Conservation (phyloP, 2,797 vertebrate species). For the Xenentodon cancila region DNA sequence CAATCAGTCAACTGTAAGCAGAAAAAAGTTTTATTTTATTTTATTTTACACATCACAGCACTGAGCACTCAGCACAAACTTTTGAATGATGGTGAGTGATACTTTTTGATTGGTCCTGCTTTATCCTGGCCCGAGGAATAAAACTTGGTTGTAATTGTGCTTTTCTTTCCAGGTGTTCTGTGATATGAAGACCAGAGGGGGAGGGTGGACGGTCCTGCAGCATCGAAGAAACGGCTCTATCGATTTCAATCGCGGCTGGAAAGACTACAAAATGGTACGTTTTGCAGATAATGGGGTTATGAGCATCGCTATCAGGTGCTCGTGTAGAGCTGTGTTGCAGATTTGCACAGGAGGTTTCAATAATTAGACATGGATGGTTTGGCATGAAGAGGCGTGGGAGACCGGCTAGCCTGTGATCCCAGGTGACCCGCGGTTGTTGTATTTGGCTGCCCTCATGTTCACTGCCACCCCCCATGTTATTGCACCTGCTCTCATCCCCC, state of each 20-base stretch:
- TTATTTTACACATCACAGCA: background rate
- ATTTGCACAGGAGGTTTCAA: constrained; percentile 61
- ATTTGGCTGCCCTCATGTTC: constrained; percentile 61
- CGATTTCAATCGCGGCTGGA: constrained; percentile 85
- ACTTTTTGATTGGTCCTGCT: background rate
- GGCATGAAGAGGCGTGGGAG: constrained; percentile 62
- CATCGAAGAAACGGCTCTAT: constrained; percentile 82
- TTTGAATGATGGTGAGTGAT: background rate
- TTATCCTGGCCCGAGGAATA: background rate
- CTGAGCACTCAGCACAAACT: background rate
- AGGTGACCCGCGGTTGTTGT: constrained; percentile 68
- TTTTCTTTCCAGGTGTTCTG: constrained; percentile 80
- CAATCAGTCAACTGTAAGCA: background rate
- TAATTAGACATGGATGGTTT: constrained; percentile 46
- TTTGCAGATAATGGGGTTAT: background rate
- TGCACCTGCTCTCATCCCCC: constrained; percentile 72
- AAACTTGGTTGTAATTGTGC: background rate
- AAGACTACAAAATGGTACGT: constrained; percentile 85
- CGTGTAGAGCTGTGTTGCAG: constrained; percentile 1
- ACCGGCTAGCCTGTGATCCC: constrained; percentile 58
- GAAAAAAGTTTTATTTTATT: background rate
- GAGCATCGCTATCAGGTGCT: constrained; percentile 8
- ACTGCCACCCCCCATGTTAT: constrained; percentile 67
- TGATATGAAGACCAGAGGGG: constrained; percentile 86
- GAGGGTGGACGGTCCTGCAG: constrained; percentile 88